Base-by-base conservation (phyloP, 2,888 invertebrate species). In the Caenorhabditis angaria region DNA sequence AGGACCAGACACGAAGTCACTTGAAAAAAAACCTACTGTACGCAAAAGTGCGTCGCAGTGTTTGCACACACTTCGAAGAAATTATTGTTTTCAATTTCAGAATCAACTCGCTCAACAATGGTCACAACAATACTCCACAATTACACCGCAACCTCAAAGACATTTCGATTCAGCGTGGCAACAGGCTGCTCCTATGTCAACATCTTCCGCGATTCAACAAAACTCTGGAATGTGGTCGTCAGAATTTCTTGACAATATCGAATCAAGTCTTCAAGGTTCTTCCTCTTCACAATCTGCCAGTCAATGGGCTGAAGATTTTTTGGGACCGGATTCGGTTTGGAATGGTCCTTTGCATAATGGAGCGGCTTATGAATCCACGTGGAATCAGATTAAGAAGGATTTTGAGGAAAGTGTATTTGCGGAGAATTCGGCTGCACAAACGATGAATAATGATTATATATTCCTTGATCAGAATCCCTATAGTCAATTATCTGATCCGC, bases 171-270 rank as follows among this genome's bases (percentile, higher is more conserved):
- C 57, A 20, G 69, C 65, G 1, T 70, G 66, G 76, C 70, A 51
- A 3, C 64, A 58, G 55, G 48, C 61, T 5, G 60, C 51, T 24
- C 61, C 65, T 18, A 58, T 32, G 28, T 10, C 47, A 2, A 18
- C 56, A 1, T 18, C 22, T 27, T 28, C 64, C 6, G 22, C 59
- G 1, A 20, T 48, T 1, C 53, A 57, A 14, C 48, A 29, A 6
- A 22, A 14, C 2, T 68, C 74, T 54, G 66, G 67, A 29, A 83
- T 83, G 83, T 83, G 82, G 82, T 82, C 82, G 18, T 68, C 82
- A 8, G 83, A 83, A 55, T 83, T 80, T 50, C 66, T 83, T 20
- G 82, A 83, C 58, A 75, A 69, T 25, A 65, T 82, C 20, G 83
- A 83, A 60, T 68, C 74, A 8, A 60, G 59, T 5, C 63, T 71